Conservation (phyloP, 2,888 invertebrate species). For the Macrosoma leucophasiata region DNA sequence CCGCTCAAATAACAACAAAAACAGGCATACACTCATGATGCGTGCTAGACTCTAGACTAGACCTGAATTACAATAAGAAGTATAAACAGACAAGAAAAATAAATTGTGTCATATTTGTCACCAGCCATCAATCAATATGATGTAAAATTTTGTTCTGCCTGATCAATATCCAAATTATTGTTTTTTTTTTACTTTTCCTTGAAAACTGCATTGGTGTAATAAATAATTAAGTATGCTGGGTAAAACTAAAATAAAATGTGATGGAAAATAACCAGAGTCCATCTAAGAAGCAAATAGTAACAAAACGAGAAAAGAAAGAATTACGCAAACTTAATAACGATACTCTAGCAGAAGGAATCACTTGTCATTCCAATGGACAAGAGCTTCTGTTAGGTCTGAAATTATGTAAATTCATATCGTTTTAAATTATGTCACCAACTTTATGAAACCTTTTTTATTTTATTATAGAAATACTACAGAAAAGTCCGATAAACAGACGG, state of each 20-base stretch:
- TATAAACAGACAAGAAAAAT: too few relatives aligned
- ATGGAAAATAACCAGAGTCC: constrained; percentile 68
- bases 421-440: too few relatives aligned
- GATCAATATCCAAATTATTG: neutral
- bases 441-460: constrained; percentile 16
- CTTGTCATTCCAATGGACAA: constrained; percentile 38
- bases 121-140: too few relatives aligned
- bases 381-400: constrained; percentile 38
- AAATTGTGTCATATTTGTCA: too few relatives aligned
- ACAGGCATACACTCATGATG: too few relatives aligned
- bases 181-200: constrained; percentile 4
- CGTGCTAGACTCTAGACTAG: too few relatives aligned
- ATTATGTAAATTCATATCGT: too few relatives aligned
- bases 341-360: constrained; percentile 33
- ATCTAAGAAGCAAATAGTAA: constrained; percentile 56
- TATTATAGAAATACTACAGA: constrained; percentile 49
- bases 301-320: constrained; percentile 57
- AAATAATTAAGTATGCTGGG: constrained; percentile 52
- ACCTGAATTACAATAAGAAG: too few relatives aligned
- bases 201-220: neutral
- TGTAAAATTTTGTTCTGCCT: too few relatives aligned
- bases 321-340: constrained; percentile 53
- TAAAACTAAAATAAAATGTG: constrained; percentile 64
- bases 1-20: too few relatives aligned
- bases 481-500: constrained; percentile 33